A percentile compares a stretch with the other conserved stretches of the same genome.
Evolutionary conservation across 1,140 invertebrate species (phyloP).

Genomic region (Arion vulgaris): DNA sequence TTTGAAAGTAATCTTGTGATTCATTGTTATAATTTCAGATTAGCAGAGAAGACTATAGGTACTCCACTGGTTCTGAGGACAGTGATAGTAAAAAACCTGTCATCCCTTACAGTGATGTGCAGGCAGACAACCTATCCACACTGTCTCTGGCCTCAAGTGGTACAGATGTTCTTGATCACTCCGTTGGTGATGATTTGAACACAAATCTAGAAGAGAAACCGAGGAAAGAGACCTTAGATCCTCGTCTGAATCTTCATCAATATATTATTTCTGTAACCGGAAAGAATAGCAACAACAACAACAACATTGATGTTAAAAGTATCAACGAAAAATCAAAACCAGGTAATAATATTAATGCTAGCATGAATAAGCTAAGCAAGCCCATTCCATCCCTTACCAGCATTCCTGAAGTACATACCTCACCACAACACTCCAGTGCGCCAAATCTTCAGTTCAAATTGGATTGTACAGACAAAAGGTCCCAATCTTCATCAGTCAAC

Average conservation of each 20-base stretch:
- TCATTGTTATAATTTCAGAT: constrained; percentile 50
- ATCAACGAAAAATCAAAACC: background rate
- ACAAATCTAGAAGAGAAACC: background rate
- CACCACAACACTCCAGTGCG: constrained; percentile 38
- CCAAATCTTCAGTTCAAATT: constrained; percentile 43
- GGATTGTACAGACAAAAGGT: background rate
- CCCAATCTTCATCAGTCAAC: background rate
- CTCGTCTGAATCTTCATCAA: constrained; percentile 44
- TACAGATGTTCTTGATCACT: constrained; percentile 41
- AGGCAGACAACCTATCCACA: constrained; percentile 51
- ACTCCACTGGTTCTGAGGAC: constrained; percentile 58
- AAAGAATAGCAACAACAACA: constrained; percentile 44
- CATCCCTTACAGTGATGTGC: constrained; percentile 7
- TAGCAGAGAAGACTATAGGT: constrained; percentile 54
- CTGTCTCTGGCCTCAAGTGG: constrained; percentile 41
- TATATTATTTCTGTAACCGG: constrained; percentile 44
- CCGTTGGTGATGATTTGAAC: constrained; percentile 37
- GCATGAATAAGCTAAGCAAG: constrained; percentile 11
- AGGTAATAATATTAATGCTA: background rate
- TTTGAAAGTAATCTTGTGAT: too few relatives aligned
- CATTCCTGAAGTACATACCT: background rate
- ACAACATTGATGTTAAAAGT: background rate
- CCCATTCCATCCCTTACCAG: constrained; percentile 3
- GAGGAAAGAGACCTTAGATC: constrained; percentile 20
- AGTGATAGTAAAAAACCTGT: background rate